Percentiles rank a stretch among this genome's conserved stretches.
These are phyloP conservation scores for Pedionomus torquatus DNA, from an alignment of 2,113 vertebrate genomes.

Conservation along the genomic window DNA sequence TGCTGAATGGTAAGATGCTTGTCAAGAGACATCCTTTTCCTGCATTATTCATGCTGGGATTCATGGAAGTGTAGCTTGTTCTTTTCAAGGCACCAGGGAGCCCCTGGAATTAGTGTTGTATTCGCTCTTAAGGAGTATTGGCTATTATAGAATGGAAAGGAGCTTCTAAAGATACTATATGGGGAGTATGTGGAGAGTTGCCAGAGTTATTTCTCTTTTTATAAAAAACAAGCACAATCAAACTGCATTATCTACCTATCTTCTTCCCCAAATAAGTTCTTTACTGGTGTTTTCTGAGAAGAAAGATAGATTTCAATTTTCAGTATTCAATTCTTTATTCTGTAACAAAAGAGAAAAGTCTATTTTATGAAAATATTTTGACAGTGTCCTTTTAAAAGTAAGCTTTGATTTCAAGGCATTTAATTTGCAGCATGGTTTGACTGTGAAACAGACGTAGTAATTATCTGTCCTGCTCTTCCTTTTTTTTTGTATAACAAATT, in stretches of 20 bases:
- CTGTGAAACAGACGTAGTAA: conserved; percentile 20
- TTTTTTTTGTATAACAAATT: not conserved
- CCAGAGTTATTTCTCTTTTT: not conserved
- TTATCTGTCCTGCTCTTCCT: conserved; percentile 28
- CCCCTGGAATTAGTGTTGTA: not conserved
- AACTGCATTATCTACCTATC: not conserved
- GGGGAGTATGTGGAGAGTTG: not conserved
- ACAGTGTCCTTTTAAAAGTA: not conserved
- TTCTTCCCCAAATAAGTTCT: not conserved
- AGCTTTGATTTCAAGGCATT: conserved; percentile 37
- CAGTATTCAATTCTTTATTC: not conserved
- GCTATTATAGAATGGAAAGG: not conserved
- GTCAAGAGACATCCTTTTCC: not conserved
- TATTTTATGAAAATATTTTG: conserved; percentile 42
- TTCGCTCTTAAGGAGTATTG: not conserved
- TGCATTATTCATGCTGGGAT: not conserved
- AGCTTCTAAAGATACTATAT: not conserved
- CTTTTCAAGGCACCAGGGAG: not conserved
- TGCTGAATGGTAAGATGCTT: not conserved
- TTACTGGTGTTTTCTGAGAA: not conserved
- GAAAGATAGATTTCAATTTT: not conserved
- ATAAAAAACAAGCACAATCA: not conserved
- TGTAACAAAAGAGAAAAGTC: not conserved
- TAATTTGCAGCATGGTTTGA: conserved; percentile 25
- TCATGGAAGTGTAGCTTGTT: accelerated